A percentile compares a stretch with the other conserved stretches of the same genome.
Evolutionary conservation across 2,888 invertebrate genomes (phyloP).

Genomic region (Epirrita christyi): DNA sequence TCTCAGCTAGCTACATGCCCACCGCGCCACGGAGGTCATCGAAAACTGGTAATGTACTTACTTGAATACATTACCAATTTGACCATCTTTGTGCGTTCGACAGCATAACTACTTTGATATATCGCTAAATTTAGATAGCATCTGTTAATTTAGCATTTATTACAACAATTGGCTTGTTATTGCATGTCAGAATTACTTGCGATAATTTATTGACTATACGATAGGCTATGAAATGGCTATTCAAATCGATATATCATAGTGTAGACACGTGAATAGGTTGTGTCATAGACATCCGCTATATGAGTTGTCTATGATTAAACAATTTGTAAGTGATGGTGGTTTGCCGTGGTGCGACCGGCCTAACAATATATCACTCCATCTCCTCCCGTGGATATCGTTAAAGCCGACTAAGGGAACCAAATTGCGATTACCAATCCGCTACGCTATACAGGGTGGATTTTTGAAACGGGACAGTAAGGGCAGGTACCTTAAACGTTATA

Average conservation of each 20-base stretch:
- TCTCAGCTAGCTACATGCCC: too few relatives aligned
- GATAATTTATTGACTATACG: constrained; percentile 46
- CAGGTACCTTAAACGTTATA: too few relatives aligned
- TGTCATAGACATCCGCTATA: background rate
- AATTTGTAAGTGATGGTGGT: background rate
- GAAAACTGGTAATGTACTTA: too few relatives aligned
- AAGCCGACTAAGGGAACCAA: too few relatives aligned
- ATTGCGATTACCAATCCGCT: too few relatives aligned
- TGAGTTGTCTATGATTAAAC: background rate
- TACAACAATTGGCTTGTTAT: constrained; percentile 39
- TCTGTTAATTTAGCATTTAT: constrained; percentile 32
- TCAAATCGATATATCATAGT: constrained; percentile 29
- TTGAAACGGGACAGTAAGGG: too few relatives aligned
- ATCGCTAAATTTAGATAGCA: constrained; percentile 20
- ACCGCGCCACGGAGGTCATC: too few relatives aligned
- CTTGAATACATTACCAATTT: constrained; percentile 27
- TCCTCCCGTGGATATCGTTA: too few relatives aligned
- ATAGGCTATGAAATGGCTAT: constrained; percentile 43
- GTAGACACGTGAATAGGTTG: constrained; percentile 8
- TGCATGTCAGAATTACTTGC: constrained; percentile 42
- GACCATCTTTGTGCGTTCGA: constrained; percentile 23
- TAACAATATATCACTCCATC: too few relatives aligned
- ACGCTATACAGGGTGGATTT: too few relatives aligned
- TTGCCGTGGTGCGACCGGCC: too few relatives aligned
- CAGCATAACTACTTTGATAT: constrained; percentile 23